A percentile compares a stretch with the other conserved stretches of the same genome.
phyloP scores from a whole-genome alignment of 2,888 invertebrate species.

The Pterostichus madidus region DNA sequence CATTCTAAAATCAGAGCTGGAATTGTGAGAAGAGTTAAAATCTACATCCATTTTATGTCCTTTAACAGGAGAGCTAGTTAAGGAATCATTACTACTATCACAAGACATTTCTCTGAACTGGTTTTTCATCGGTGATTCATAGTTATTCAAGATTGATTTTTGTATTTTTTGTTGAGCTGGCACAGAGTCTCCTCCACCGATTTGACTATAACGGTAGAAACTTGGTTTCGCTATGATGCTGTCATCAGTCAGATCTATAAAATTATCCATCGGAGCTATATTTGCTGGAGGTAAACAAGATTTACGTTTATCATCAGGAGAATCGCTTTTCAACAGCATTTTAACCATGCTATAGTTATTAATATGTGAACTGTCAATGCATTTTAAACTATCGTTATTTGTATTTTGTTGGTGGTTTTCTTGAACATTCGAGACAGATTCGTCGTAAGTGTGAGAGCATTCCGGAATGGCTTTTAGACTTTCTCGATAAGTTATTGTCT shows the following conservation, averaged over 20 bases:
- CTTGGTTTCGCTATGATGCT: conserved; percentile 2
- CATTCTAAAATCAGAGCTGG: conserved; percentile 56
- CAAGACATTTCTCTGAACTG: conserved; percentile 54
- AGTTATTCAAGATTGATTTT: conserved; percentile 13
- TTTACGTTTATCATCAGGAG: neutral
- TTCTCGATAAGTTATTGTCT: conserved; percentile 66
- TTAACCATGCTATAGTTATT: conserved; percentile 49
- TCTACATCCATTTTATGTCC: conserved; percentile 56
- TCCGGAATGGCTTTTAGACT: conserved; percentile 73
- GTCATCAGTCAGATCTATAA: conserved; percentile 59
- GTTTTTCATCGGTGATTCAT: conserved; percentile 73
- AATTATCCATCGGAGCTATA: conserved; percentile 4
- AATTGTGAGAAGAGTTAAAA: conserved; percentile 44
- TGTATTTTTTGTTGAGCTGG: conserved; percentile 31
- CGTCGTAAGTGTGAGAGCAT: conserved; percentile 68
- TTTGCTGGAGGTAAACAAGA: neutral
- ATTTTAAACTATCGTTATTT: neutral
- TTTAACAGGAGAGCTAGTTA: conserved; percentile 51
- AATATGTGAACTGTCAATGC: neutral
- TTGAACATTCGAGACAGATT: neutral
- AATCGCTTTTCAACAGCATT: conserved; percentile 6
- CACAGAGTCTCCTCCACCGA: conserved; percentile 27
- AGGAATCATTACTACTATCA: conserved; percentile 60
- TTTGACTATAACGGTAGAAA: conserved; percentile 4
- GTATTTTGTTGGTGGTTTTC: neutral